These are phyloP conservation scores for Corythoichthys haematopterus DNA, from an alignment of 2,113 vertebrate genomes.

Conservation along the genomic window DNA sequence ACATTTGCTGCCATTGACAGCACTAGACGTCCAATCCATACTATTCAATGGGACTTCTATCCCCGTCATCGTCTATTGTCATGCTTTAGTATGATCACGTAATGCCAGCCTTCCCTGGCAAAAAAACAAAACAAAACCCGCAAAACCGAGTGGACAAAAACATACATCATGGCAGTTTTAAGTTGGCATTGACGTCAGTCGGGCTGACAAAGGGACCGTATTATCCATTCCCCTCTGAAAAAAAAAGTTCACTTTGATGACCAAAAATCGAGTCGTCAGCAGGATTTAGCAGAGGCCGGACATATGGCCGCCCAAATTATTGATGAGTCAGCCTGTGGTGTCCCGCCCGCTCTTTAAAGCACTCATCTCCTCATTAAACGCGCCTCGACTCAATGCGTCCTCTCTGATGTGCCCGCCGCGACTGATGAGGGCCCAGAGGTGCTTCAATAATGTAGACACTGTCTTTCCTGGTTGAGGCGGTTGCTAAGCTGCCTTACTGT, in stretches of 20 bases:
- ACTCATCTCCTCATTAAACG: constrained; percentile 2
- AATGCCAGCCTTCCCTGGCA: no score
- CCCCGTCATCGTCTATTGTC: no score
- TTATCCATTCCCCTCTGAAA: constrained; percentile 42
- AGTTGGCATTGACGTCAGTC: neutral
- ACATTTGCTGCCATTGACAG: no score
- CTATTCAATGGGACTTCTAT: no score
- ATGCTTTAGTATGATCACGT: no score
- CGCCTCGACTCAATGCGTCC: constrained; percentile 5
- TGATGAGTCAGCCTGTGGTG: constrained; percentile 33
- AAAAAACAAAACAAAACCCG: constrained; percentile 5
- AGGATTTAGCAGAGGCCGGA: constrained; percentile 19
- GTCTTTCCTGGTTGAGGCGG: neutral
- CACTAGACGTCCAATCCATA: no score
- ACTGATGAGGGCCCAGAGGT: neutral
- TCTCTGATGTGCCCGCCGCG: constrained; percentile 4
- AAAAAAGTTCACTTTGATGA: constrained; percentile 42
- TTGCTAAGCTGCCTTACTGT: neutral
- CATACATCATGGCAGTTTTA: neutral
- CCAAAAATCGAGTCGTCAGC: constrained; percentile 12
- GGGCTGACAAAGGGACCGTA: constrained; percentile 4
- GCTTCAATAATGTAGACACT: neutral
- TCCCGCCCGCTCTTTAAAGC: constrained; percentile 22
- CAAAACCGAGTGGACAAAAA: neutral
- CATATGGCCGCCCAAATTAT: constrained; percentile 41